phyloP scores from a whole-genome alignment of 2,888 invertebrate species.

The Zygothrica quintamaculata region DNA sequence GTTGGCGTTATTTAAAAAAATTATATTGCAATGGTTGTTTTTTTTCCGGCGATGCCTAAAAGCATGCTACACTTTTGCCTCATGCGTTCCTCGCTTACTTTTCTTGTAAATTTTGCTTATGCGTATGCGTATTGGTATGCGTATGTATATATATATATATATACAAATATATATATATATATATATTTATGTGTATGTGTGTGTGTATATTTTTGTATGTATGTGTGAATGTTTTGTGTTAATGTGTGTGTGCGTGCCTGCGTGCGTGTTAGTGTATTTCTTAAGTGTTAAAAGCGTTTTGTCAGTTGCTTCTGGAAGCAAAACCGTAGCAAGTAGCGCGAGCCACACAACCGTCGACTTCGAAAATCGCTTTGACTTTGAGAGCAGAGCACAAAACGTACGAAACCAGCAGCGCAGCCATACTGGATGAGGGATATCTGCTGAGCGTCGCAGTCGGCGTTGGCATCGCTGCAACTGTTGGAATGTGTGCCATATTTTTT shows the following conservation, averaged over 20 bases:
- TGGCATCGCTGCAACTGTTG: constrained; percentile 74
- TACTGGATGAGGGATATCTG: constrained; percentile 41
- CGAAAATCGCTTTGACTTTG: constrained; percentile 84
- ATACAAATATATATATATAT: too few species aligned
- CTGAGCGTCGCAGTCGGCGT: constrained; percentile 40
- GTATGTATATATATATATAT: constrained; percentile 17
- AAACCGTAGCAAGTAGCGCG: constrained; percentile 60
- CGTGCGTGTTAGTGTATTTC: constrained; percentile 23
- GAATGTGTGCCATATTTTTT: constrained; percentile 73
- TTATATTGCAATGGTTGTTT: constrained; percentile 31
- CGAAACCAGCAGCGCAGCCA: constrained; percentile 19
- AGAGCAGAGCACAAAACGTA: constrained; percentile 40
- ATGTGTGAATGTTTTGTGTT: constrained; percentile 19
- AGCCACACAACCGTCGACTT: constrained; percentile 84
- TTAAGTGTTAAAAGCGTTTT: constrained; percentile 52
- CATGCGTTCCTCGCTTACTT: constrained; percentile 30
- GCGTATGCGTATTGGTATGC: constrained; percentile 10
- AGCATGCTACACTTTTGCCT: constrained; percentile 61
- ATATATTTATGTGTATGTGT: constrained; percentile 13
- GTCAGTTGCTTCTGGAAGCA: constrained; percentile 51
- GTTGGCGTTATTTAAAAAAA: constrained; percentile 8
- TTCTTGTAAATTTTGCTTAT: constrained; percentile 8
- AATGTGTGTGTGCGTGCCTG: constrained; percentile 12
- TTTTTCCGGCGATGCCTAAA: constrained; percentile 46
- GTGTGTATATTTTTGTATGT: constrained; percentile 11